A percentile compares a stretch with the other conserved stretches of the same genome.
phyloP scores from a whole-genome alignment of 2,113 vertebrate species.

The Corydoras maculifer region DNA sequence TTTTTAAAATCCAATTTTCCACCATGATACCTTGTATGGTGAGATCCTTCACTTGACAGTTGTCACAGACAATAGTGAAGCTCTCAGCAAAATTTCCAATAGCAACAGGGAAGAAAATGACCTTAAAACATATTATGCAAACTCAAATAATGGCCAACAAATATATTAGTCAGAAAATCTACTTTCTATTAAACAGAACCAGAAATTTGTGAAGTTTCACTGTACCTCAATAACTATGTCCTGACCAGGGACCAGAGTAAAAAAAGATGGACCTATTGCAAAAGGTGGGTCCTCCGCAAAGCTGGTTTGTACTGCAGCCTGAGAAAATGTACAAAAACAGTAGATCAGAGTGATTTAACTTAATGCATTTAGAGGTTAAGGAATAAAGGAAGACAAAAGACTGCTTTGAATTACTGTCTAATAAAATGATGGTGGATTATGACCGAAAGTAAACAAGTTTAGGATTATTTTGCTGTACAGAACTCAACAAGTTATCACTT shows the following conservation, averaged over 20 bases:
- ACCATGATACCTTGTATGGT: slow-evolving; percentile 68
- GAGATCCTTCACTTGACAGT: slow-evolving; percentile 77
- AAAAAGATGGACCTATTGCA: slow-evolving; percentile 70
- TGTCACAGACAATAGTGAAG: slow-evolving; percentile 79
- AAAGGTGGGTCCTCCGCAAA: slow-evolving; percentile 79
- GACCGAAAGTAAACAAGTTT: too few species aligned
- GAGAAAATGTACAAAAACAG: background rate
- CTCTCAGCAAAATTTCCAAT: slow-evolving; percentile 57
- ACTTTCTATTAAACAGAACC: too few species aligned
- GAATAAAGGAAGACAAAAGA: too few species aligned
- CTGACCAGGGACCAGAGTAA: slow-evolving; percentile 75
- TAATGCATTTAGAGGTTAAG: too few species aligned
- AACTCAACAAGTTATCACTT: too few species aligned
- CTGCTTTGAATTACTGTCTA: too few species aligned
- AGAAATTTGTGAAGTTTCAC: background rate
- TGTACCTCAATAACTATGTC: slow-evolving; percentile 70
- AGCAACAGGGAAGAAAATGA: slow-evolving; percentile 75
- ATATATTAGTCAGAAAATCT: too few species aligned
- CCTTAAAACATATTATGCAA: slow-evolving; percentile 57
- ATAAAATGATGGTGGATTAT: too few species aligned
- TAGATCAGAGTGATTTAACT: background rate
- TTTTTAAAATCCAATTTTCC: background rate
- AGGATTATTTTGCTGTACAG: too few species aligned
- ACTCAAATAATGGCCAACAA: background rate
- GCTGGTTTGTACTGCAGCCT: slow-evolving; percentile 62